Base-by-base conservation (phyloP, 2,797 vertebrate species). In the Sorex maritimensis region DNA sequence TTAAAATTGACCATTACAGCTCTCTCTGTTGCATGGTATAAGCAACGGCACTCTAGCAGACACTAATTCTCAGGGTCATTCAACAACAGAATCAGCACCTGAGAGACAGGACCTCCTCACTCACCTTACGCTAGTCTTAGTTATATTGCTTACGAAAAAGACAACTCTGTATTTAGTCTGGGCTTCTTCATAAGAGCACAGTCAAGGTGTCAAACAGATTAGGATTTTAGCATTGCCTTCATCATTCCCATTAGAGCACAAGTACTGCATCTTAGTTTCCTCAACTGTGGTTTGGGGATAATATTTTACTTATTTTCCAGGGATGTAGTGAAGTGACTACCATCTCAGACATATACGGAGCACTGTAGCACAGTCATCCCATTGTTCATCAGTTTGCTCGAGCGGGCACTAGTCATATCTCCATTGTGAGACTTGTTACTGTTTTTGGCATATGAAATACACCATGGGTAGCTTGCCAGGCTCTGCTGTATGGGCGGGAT, bases 61-160 rank as follows among this genome's bases (percentile, higher is more conserved):
- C 7, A 7, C 41, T 44, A 44, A 44, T 44, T 44, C 41, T 44
- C 41, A 44, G 41, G 52, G 5, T 12, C 52, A 55, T 17, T 12
- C 52, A 55, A 55, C 52, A 55, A 5, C 61, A 28, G 69, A 65
- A 14, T 41, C 3, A 14, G 46, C 0, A 0, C 5, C 41, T 44
- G 41, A 44, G 41, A 44, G 41, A 44, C 41, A 44, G 41, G 41
- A 44, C 41, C 17, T 81, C 38, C 61, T 63, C 2, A 1, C 1
- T 52, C 34, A 7, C 41, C 38, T 86, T 4, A 38, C 23, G 41
- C 9, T 58, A 34, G 46, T 19, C 46, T 15, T 58, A 23, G 15
- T 46, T 19, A 12, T 17, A 3, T 10, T 55, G 52, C 11, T 55
- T 4, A 72, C 0, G 1, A 23, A 28, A 41, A 28, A 87, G 15